phyloP scores from a whole-genome alignment of 2,797 vertebrate species.

The Sebastolobus altivelis region DNA sequence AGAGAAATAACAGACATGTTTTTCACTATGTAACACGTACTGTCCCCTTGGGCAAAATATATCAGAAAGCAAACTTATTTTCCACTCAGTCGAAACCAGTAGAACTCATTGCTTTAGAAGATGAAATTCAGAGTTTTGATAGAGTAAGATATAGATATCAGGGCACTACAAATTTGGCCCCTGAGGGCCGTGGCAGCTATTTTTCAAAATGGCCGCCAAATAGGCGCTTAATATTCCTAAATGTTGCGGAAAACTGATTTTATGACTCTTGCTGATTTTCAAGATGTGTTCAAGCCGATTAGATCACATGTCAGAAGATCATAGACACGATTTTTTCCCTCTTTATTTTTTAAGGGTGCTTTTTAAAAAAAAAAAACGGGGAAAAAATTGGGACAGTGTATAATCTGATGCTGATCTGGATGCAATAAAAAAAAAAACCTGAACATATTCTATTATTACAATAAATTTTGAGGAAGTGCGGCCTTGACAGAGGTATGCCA shows the following conservation, averaged over 20 bases:
- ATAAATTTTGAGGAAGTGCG: neutral
- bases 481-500: constrained; percentile 7
- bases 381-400: neutral
- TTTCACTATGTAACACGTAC: constrained; percentile 11
- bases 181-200: no score
- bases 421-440: neutral
- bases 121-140: neutral
- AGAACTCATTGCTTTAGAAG: neutral
- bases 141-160: no score
- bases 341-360: no score
- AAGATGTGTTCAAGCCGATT: no score
- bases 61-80: neutral
- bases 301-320: no score
- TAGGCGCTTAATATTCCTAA: no score
- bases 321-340: no score
- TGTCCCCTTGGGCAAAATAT: constrained; percentile 18
- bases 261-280: no score
- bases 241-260: no score
- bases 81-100: neutral
- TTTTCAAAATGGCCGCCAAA: no score
- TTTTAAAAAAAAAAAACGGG: fast-evolving
- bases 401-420: neutral
- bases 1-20: constrained; percentile 33
- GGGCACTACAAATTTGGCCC: no score
- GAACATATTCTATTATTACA: neutral